Base-by-base conservation (phyloP, 92 coral and sea anemone species). In the Virgularia gustaviana region DNA sequence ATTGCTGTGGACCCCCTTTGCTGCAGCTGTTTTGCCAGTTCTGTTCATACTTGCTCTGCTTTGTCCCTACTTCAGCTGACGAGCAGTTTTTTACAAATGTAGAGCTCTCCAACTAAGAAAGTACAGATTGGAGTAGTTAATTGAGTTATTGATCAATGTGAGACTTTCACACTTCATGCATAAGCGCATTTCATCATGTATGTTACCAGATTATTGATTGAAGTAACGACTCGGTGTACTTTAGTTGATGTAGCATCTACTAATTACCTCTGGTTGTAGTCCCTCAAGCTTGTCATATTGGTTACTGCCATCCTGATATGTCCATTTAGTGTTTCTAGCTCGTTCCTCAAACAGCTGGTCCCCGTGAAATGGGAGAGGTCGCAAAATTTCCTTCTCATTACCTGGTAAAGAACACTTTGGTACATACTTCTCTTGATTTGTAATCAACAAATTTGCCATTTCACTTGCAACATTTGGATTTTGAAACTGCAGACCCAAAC, bases 311-410 rank as follows among this genome's bases (percentile, higher is more conserved):
- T 75, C 82, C 35, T 68, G 56, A 56, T 43, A 85, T 3, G 85
- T 75, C 89, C 89, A 85, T 39, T 65, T 49, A 16, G 81, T 84
- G 77, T 85, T 85, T 10, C 89, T 56, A 0, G 78, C 73, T 32
- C 85, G 28, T 63, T 85, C 89, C 36, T 85, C 89, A 76, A 79
- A 85, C 0, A 79, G 71, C 51, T 85, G 88, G 41, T 83, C 88
- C 4, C 88, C 83, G 57, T 83, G 77, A 9, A 72, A 56, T 11
- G 88, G 77, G 10, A 83, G 28, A 32, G 58, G 36, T 39, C 6
- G 20, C 10, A 72, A 42, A 6, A 78, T 54, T 51, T 36, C 58
- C 68, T 55, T 64, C 36, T 35, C 13, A 24, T 57, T 68, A 20
- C 24, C 45, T 39, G 49, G 25, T 31, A 49, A 38, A 42, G 80